phyloP scores from a whole-genome alignment of 1,140 invertebrate genomes.

The Nomia melanderi region DNA sequence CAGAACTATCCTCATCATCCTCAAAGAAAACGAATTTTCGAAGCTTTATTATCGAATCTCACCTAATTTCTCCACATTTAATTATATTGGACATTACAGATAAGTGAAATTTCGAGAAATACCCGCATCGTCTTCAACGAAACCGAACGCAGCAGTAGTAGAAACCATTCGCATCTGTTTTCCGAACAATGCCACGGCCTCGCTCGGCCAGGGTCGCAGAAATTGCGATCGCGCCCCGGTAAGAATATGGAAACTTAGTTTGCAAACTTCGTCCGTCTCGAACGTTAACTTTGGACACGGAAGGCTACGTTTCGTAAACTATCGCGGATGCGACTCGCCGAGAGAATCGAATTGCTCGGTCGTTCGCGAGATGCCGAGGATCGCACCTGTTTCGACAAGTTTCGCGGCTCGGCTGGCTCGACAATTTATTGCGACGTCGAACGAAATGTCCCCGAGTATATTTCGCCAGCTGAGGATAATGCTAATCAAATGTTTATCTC shows the following conservation, averaged over 20 bases:
- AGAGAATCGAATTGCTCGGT: neutral
- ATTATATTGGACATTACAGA: neutral
- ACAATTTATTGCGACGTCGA: neutral
- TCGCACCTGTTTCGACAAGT: conserved; percentile 6
- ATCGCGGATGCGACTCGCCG: neutral
- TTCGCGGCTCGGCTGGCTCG: neutral
- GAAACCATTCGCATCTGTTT: conserved; percentile 22
- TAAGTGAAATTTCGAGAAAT: neutral
- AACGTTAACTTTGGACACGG: conserved; percentile 31
- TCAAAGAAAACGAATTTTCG: too few species aligned
- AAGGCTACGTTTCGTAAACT: conserved; percentile 7
- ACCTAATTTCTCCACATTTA: too few species aligned
- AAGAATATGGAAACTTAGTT: conserved; percentile 41
- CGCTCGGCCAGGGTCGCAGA: conserved; percentile 17
- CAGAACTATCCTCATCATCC: too few species aligned
- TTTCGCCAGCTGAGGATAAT: too few species aligned
- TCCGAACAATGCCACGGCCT: conserved; percentile 30
- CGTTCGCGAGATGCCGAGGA: neutral
- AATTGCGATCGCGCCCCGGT: conserved; percentile 26
- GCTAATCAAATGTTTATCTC: too few species aligned
- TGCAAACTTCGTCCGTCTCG: conserved; percentile 29
- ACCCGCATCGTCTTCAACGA: neutral
- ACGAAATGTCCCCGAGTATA: neutral
- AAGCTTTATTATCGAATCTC: too few species aligned
- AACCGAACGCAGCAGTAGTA: conserved; percentile 6